A percentile compares a stretch with the other conserved stretches of the same genome.
Conservation (phyloP, 2,797 vertebrate genomes). For the Carapus acus region DNA sequence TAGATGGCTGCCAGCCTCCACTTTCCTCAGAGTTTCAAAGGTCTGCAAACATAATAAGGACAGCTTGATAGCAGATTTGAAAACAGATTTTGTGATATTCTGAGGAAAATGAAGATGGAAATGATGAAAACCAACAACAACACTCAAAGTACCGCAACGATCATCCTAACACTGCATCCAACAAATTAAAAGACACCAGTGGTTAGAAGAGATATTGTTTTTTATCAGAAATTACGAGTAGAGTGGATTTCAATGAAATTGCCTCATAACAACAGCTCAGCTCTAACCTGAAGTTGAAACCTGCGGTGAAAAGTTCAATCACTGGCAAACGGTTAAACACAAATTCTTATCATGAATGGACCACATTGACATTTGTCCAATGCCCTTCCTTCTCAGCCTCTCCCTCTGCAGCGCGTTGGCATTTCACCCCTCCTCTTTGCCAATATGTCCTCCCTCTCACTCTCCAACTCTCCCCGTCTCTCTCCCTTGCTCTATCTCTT, state of each 20-base stretch:
- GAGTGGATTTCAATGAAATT: not conserved
- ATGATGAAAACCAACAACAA: not conserved
- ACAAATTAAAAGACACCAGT: slow-evolving; percentile 3
- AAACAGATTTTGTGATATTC: not conserved
- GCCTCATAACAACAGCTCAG: not conserved
- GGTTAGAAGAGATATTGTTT: not conserved
- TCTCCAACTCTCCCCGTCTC: slow-evolving; percentile 44
- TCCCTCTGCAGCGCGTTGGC: slow-evolving; percentile 60
- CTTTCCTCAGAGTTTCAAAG: slow-evolving; percentile 3
- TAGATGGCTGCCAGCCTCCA: not conserved
- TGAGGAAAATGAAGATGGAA: not conserved
- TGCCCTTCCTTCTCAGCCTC: slow-evolving; percentile 51
- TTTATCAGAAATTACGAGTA: too few species aligned
- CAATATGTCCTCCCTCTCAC: slow-evolving; percentile 65
- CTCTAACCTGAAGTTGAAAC: not conserved
- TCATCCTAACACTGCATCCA: not conserved
- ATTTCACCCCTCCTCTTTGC: slow-evolving; percentile 65
- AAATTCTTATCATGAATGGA: slow-evolving; percentile 50
- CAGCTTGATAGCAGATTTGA: not conserved
- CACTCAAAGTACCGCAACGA: too few species aligned
- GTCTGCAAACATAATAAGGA: not conserved
- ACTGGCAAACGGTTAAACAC: slow-evolving; percentile 31
- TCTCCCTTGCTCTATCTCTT: slow-evolving; percentile 25
- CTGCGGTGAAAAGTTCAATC: slow-evolving; percentile 7
- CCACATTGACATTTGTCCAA: slow-evolving; percentile 64